Percentiles rank a stretch among this genome's conserved stretches.
These are phyloP conservation scores for Cryptoleucopteryx plumbea DNA, from an alignment of 2,113 vertebrate genomes.

Conservation along the genomic window DNA sequence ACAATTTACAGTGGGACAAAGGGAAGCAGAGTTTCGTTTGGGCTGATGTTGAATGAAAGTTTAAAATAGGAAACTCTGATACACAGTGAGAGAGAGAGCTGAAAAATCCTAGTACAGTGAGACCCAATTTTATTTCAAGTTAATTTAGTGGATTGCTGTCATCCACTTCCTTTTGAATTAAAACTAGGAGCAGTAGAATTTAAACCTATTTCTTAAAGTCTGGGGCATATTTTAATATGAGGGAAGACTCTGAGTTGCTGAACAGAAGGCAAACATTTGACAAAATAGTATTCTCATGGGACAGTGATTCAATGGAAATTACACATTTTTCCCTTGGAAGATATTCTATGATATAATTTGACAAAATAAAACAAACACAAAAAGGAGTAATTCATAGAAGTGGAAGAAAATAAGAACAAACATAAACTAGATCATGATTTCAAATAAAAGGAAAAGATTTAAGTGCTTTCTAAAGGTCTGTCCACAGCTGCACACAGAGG, in stretches of 20 bases:
- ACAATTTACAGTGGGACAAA: background rate
- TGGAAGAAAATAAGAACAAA: background rate
- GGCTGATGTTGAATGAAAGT: background rate
- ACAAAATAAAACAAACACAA: background rate
- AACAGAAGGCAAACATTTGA: background rate
- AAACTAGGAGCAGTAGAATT: background rate
- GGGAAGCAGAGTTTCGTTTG: background rate
- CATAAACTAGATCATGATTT: background rate
- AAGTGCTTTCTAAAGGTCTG: background rate
- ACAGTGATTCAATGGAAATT: background rate
- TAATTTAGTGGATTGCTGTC: conserved; percentile 33
- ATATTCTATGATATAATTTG: background rate
- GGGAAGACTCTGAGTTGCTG: background rate
- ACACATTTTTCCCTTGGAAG: background rate
- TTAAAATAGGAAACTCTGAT: background rate
- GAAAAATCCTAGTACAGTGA: background rate
- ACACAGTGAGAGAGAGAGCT: background rate
- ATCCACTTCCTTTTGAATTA: background rate
- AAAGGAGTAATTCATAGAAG: background rate
- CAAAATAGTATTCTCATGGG: background rate
- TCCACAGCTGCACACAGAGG: background rate
- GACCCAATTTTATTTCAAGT: conserved; percentile 44
- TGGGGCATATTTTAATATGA: background rate
- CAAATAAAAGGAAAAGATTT: background rate
- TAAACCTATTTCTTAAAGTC: conserved; percentile 18